Conservation (phyloP, 1,140 invertebrate genomes). For the Drosophila rhopaloa region DNA sequence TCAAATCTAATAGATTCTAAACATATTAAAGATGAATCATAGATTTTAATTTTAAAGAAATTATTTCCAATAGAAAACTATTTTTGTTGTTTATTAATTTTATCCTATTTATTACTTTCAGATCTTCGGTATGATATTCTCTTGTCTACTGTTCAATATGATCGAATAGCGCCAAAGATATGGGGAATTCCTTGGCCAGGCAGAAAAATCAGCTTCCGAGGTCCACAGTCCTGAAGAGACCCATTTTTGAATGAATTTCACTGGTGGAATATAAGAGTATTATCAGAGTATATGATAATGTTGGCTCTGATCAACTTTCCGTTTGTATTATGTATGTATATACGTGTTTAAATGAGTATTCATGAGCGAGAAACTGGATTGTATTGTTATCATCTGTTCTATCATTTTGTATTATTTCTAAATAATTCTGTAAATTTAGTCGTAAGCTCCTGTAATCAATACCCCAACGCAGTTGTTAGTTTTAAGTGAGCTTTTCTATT, state of each 20-base stretch:
- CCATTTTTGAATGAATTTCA: conserved; percentile 42
- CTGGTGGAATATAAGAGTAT: conserved; percentile 63
- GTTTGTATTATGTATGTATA: conserved; percentile 56
- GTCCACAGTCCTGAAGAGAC: conserved; percentile 36
- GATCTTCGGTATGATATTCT: conserved; percentile 90
- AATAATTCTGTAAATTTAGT: conserved; percentile 45
- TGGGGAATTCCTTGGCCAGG: conserved; percentile 13
- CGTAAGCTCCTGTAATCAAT: conserved; percentile 31
- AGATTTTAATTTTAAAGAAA: too few relatives aligned
- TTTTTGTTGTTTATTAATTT: too few relatives aligned
- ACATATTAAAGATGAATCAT: too few relatives aligned
- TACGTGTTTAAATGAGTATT: conserved; percentile 36
- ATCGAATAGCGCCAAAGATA: conserved; percentile 86
- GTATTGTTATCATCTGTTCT: conserved; percentile 59
- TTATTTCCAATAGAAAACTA: too few relatives aligned
- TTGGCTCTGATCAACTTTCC: conserved; percentile 31
- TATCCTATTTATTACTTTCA: conserved; percentile 15
- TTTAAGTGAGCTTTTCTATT: conserved; percentile 27
- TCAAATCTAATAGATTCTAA: background rate
- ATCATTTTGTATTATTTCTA: conserved; percentile 58
- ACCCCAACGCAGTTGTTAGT: conserved; percentile 21
- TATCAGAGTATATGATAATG: conserved; percentile 50
- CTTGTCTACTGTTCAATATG: conserved; percentile 90
- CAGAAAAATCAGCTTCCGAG: conserved; percentile 7
- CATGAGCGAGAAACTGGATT: conserved; percentile 18